phyloP scores from a whole-genome alignment of 2,888 invertebrate species.

The Ommatoiulus sabulosus region DNA sequence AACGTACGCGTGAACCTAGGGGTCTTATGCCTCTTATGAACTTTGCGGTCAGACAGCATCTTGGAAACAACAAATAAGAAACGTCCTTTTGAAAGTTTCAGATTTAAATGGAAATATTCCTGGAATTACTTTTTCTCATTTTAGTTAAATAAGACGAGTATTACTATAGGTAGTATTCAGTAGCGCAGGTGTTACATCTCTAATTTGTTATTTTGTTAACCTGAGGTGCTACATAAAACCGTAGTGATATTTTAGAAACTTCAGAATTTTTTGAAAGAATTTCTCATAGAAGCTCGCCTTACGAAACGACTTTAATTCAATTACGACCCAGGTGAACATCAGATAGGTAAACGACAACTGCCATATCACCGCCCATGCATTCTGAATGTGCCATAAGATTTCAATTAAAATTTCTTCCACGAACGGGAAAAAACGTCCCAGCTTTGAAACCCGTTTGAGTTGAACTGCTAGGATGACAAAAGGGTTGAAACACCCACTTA shows the following conservation, averaged over 20 bases:
- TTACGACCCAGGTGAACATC: slow-evolving; percentile 9
- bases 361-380: slow-evolving; percentile 1
- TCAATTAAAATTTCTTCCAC: slow-evolving; percentile 27
- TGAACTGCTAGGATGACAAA: background rate
- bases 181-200: background rate
- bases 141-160: background rate
- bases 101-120: background rate
- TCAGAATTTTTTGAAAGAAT: background rate
- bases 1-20: background rate
- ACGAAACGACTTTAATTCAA: background rate
- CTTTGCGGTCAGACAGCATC: background rate
- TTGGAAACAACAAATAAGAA: background rate
- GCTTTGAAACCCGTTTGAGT: slow-evolving; percentile 12
- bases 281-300: background rate
- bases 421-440: slow-evolving; percentile 2
- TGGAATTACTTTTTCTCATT: background rate
- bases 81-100: background rate
- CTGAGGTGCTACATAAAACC: background rate
- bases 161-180: background rate
- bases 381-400: background rate
- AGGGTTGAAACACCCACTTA: slow-evolving; percentile 10
- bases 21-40: too few relatives aligned
- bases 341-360: background rate
- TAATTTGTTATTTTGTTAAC: background rate
- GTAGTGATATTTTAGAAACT: background rate